A percentile compares a stretch with the other conserved stretches of the same genome.
phyloP scores from a whole-genome alignment of 1,140 invertebrate genomes.

The Parapsyche elsis region DNA sequence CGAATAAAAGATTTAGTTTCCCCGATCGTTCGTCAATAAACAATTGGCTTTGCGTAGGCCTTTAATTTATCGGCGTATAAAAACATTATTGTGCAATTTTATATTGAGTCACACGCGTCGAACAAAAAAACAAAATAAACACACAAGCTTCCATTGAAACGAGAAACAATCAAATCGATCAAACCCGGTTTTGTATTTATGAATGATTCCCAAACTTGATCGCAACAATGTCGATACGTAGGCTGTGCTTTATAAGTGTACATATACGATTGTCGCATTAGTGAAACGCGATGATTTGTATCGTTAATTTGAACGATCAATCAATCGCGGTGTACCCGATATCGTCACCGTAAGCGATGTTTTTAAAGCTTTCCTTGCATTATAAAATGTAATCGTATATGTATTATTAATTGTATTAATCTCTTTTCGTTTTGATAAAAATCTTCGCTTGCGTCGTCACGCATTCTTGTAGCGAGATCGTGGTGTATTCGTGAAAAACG shows the following conservation, averaged over 20 bases:
- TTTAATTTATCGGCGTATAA: constrained; percentile 10
- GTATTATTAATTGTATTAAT: neutral
- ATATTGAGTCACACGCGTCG: neutral
- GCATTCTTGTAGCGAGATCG: too few relatives aligned
- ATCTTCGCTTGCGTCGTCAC: neutral
- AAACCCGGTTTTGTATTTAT: neutral
- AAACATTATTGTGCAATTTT: constrained; percentile 10
- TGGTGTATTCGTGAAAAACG: too few relatives aligned
- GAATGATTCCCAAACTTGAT: constrained; percentile 2
- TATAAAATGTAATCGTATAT: too few relatives aligned
- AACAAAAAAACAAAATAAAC: neutral
- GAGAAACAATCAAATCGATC: neutral
- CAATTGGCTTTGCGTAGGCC: constrained; percentile 3
- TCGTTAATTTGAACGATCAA: neutral
- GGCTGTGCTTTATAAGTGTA: neutral
- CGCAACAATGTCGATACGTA: constrained; percentile 18
- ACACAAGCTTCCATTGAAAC: neutral
- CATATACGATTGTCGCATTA: neutral
- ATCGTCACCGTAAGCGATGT: too few relatives aligned
- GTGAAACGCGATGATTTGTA: neutral
- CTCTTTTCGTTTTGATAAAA: neutral
- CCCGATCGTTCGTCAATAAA: neutral
- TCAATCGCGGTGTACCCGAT: neutral
- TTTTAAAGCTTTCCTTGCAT: too few relatives aligned
- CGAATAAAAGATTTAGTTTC: constrained; percentile 18